phyloP scores from a whole-genome alignment of 2,797 vertebrate genomes.

The Lemur catta region DNA sequence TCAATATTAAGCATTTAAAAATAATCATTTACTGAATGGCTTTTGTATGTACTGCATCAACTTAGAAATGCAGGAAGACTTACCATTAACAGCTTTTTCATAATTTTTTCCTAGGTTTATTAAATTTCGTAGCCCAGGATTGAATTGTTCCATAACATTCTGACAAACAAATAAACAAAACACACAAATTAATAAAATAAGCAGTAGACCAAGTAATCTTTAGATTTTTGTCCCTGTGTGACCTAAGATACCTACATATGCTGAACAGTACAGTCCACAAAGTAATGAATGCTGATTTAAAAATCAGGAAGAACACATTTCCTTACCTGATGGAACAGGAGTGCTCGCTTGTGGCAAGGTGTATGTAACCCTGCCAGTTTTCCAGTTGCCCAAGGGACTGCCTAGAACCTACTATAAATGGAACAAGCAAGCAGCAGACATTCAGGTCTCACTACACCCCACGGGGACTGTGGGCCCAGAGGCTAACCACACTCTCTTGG shows the following conservation, averaged over 20 bases:
- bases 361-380: not conserved
- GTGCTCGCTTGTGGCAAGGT: not conserved
- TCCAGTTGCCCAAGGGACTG: not conserved
- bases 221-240: not conserved
- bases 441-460: not conserved
- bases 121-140: conserved; percentile 95
- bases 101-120: conserved; percentile 98
- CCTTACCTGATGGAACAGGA: not conserved
- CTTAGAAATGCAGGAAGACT: conserved; percentile 72
- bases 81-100: conserved; percentile 97
- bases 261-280: too few relatives aligned
- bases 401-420: not conserved
- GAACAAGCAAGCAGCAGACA: not conserved
- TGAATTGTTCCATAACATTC: conserved; percentile 99
- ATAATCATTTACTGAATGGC: not conserved
- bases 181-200: conserved; percentile 40
- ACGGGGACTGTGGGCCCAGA: not conserved
- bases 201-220: not conserved
- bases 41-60: conserved; percentile 17
- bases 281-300: not conserved
- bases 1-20: conserved; percentile 18
- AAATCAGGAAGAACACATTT: not conserved
- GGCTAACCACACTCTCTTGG: not conserved
- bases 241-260: not conserved
- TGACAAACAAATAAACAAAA: conserved; percentile 79